Conservation (phyloP, 2,888 invertebrate species). For the Tachina lurida region DNA sequence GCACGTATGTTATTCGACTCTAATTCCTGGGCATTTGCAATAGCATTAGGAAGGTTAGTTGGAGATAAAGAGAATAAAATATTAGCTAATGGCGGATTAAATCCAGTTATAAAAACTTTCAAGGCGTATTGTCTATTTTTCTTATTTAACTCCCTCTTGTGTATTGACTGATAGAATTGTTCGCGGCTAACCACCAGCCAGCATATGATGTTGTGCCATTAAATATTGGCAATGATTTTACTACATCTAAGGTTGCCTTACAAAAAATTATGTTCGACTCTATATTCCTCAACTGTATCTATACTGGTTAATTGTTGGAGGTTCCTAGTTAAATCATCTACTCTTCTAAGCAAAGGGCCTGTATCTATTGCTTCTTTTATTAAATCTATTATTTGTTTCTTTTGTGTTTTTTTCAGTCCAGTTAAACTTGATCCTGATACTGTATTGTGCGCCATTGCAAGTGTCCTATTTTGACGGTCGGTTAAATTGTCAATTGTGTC, state of each 20-base stretch:
- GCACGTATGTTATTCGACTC: no score
- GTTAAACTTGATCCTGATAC: not conserved
- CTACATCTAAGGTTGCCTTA: conserved; percentile 4
- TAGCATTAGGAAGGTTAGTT: conserved; percentile 45
- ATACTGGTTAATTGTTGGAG: not conserved
- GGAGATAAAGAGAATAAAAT: conserved; percentile 58
- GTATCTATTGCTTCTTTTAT: not conserved
- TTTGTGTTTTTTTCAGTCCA: not conserved
- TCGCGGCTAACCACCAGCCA: conserved; percentile 8
- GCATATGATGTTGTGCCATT: not conserved
- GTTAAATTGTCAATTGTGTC: conserved; percentile 3
- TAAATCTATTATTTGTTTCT: not conserved
- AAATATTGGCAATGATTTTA: conserved; percentile 7
- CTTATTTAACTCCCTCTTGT: conserved; percentile 44
- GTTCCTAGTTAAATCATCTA: not conserved
- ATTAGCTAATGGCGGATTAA: conserved; percentile 31
- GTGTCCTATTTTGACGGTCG: not conserved
- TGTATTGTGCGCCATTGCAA: not conserved
- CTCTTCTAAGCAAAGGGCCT: not conserved
- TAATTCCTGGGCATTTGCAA: conserved; percentile 49
- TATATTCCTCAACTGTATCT: not conserved
- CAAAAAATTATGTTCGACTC: not conserved
- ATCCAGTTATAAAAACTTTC: conserved; percentile 53
- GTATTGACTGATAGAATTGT: not conserved
- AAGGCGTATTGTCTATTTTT: conserved; percentile 47